A percentile compares a stretch with the other conserved stretches of the same genome.
phyloP scores from a whole-genome alignment of 2,113 vertebrate species.

The Anguilla rostrata region DNA sequence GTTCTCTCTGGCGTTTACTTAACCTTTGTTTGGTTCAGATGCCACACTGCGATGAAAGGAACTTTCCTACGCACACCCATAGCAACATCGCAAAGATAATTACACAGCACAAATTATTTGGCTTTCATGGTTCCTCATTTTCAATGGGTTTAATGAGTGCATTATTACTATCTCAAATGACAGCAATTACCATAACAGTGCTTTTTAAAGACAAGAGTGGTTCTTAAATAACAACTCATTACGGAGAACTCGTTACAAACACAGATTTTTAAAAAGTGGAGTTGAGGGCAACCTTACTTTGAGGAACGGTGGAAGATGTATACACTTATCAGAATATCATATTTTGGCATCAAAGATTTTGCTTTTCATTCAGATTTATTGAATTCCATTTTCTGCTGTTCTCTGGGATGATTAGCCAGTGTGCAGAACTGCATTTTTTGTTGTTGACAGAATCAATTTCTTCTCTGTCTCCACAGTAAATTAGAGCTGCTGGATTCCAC shows the following conservation, averaged over 20 bases:
- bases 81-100: slow-evolving; percentile 30
- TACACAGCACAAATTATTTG: neutral
- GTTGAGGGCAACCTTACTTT: neutral
- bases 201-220: neutral
- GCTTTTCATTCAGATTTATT: neutral
- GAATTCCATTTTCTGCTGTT: neutral
- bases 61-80: neutral
- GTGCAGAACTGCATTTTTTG: neutral
- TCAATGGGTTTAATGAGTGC: neutral
- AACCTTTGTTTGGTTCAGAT: slow-evolving; percentile 19
- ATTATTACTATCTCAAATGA: slow-evolving; percentile 8
- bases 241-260: slow-evolving; percentile 8
- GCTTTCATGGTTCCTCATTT: neutral
- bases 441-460: too few species aligned
- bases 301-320: neutral
- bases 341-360: neutral
- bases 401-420: neutral
- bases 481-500: slow-evolving; percentile 1
- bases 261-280: slow-evolving; percentile 7
- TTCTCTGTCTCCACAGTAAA: neutral
- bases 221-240: slow-evolving; percentile 7
- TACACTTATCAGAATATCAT: neutral
- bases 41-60: slow-evolving; percentile 9
- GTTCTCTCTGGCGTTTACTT: neutral
- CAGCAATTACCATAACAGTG: slow-evolving; percentile 20